Conservation (phyloP, 1,140 invertebrate species). For the Spodoptera litura region DNA sequence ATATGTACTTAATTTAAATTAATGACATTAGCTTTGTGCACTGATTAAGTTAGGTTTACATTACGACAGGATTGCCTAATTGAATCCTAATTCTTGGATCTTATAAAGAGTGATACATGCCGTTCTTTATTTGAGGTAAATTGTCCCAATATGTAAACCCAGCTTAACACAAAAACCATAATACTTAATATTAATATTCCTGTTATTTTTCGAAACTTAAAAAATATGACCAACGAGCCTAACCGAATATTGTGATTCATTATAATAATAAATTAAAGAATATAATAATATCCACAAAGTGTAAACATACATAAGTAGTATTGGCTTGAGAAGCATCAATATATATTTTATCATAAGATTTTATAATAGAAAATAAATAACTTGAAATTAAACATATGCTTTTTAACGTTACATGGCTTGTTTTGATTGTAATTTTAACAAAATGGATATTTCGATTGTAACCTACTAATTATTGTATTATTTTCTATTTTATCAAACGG, state of each 20-base stretch:
- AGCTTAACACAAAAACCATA: no score
- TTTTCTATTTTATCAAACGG: no score
- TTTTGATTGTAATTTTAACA: no score
- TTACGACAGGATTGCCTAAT: background rate
- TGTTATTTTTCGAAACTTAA: background rate
- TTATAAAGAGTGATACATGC: no score
- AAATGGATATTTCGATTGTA: no score
- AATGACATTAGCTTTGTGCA: background rate
- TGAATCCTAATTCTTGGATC: background rate
- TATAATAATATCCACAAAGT: slow-evolving; percentile 13
- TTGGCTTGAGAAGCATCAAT: slow-evolving; percentile 35
- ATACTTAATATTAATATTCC: no score
- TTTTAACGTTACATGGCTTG: background rate
- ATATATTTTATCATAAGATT: slow-evolving; percentile 16
- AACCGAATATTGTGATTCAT: slow-evolving; percentile 41
- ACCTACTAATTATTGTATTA: no score
- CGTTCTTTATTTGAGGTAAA: no score
- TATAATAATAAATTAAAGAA: slow-evolving; percentile 15
- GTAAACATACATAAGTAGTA: slow-evolving; percentile 28
- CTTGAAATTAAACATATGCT: slow-evolving; percentile 6
- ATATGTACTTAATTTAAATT: no score
- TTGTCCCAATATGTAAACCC: no score
- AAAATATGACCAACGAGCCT: slow-evolving; percentile 31
- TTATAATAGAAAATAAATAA: slow-evolving; percentile 44
- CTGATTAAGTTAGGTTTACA: slow-evolving; percentile 17